These are phyloP conservation scores for Pipistrellus pipistrellus DNA, from an alignment of 2,797 vertebrate species.

Conservation along the genomic window DNA sequence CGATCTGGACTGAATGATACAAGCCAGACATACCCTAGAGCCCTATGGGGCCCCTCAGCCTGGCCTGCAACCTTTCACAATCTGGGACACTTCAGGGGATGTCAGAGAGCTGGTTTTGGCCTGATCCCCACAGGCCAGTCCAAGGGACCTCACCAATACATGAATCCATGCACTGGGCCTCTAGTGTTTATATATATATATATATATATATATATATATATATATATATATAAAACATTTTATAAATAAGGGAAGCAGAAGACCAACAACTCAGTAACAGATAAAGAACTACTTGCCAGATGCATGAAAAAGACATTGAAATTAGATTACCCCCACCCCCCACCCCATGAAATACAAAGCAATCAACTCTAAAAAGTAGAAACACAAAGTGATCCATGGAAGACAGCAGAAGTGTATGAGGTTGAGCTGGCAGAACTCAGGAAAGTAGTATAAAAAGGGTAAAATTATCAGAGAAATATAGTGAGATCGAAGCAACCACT, in stretches of 20 bases:
- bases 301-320: neutral
- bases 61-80: too few relatives aligned
- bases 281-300: neutral
- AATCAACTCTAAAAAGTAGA: neutral
- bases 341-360: neutral
- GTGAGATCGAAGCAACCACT: neutral
- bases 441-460: neutral
- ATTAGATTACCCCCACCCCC: neutral
- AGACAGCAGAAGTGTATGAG: neutral
- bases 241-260: constrained; percentile 1
- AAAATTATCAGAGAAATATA: neutral
- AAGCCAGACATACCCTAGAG: too few relatives aligned
- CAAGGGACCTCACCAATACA: too few relatives aligned
- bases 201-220: neutral
- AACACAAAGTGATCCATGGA: neutral
- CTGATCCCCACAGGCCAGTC: too few relatives aligned
- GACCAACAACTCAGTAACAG: neutral
- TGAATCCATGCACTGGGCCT: too few relatives aligned
- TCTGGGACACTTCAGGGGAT: too few relatives aligned
- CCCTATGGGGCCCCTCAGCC: too few relatives aligned
- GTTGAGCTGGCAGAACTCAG: neutral
- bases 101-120: too few relatives aligned
- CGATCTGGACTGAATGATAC: too few relatives aligned
- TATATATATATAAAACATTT: neutral
- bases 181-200: neutral